Evolutionary conservation across 2,888 invertebrate genomes (phyloP), one percentile per base, ranked within the genome.

Genomic region (Parapristionchus giblindavisi): DNA sequence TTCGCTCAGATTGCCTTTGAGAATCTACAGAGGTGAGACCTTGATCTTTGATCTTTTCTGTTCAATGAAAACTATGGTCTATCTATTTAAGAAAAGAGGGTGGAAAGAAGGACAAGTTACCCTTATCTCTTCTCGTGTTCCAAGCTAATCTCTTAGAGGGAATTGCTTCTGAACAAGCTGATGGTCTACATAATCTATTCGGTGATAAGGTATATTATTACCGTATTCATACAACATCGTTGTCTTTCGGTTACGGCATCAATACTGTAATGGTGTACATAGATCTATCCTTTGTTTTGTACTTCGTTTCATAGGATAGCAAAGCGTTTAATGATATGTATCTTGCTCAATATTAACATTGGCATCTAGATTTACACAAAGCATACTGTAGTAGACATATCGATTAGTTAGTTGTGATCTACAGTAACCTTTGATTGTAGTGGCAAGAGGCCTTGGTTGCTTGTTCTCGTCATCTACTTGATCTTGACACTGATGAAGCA

Each of bases 101-200:
- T 1, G 36, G 29, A 38, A 54, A 70, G 54, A 70, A 70, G 70
- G 70, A 38, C 21, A n/a, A 27, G 29, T 54, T 70, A 24, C 70
- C 70, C 54, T 36, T 70, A 6, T 34, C 54, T 38, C 36, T 54
- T 27, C 70, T 70, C 36, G 54, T 70, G 8, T 54, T 54, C 11
- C 54, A 70, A 29, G 70, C 70, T 21, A 54, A 70, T 38, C 70
- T 56, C 1, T 60, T 72, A 60, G 58, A 58, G 48, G 72, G 72
- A 40, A 60, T 58, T 24, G 40, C 72, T 3, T 72, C 63, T 5
- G 76, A 76, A 6, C 76, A 73, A 27, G 73, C 76, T 5, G 73
- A 73, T 38, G 66, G 63, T 34, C 54, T 76, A 24, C 34, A 24
- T 1, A 56, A 73, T 24, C 32, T 73, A 4, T 71, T 73, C 38